Base-by-base conservation (phyloP, 2,113 vertebrate genomes). In the Prinia subflava region DNA sequence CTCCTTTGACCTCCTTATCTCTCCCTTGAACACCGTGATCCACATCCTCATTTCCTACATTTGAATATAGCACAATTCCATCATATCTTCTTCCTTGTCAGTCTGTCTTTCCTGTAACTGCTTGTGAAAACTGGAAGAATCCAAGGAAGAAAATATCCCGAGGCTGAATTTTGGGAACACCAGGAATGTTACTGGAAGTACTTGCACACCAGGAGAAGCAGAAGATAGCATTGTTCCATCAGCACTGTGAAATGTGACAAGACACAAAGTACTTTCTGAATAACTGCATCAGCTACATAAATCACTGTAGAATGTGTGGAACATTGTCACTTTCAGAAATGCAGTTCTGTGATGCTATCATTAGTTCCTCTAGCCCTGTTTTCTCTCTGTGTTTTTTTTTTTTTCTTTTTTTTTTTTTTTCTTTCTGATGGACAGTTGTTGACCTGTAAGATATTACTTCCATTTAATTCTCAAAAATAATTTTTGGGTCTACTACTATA, bases 1-100 rank as follows among this genome's bases (percentile, higher is more conserved):
- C 4, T 91, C 9, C 18, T 86, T 89, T 73, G 15, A 55, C 15
- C 33, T 50, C 11, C 37, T 85, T 31, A 62, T 21, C 14, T 53
- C 28, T 53, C 18, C 9, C 11, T 52, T 52, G 55, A 77, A 27
- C 1, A 0, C 27, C 0, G 0, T 47, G 21, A 44, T 19, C 23
- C 7, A 0, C 23, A 17, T 64, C 17, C 10, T 56, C 4, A 25
- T 41, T 62, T 79, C 52, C 25, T 53, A 15, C 33, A 33, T 2
- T 14, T 6, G 2, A 82, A 33, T 35, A 7, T 30, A 52, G 22
- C 15, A 70, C 15, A 57, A 18, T 12, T 65, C 11, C 41, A 37
- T 53, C 1, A 0, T 53, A 63, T 37, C 75, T 79, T 5, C 31
- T 37, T 88, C 28, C 47, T 67, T 53, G 41, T 53, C 39, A 25